Evolutionary conservation across 2,888 invertebrate genomes (phyloP).

Genomic region (Urechis unicinctus): DNA sequence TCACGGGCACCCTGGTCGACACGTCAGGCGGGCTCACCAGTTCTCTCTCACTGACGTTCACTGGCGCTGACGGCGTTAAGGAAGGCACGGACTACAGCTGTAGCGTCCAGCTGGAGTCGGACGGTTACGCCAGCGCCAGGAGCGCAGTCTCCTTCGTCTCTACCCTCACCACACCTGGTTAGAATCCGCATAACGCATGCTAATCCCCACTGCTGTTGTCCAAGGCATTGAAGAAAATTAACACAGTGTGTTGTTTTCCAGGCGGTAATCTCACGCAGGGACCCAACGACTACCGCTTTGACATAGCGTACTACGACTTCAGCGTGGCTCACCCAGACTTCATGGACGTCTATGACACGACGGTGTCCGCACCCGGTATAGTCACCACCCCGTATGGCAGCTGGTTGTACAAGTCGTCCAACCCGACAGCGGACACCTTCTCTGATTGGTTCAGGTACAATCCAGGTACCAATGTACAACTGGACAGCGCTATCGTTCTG

Average conservation of each 20-base stretch:
- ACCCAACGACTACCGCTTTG: constrained; percentile 14
- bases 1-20: constrained; percentile 7
- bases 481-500: background rate
- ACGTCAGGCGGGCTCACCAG: constrained; percentile 3
- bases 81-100: constrained; percentile 24
- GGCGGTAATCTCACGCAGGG: constrained; percentile 7
- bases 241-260: too few relatives aligned
- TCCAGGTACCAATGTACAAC: constrained; percentile 13
- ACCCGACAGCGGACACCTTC: constrained; percentile 27
- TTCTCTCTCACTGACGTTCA: constrained; percentile 13
- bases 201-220: too few relatives aligned
- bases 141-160: constrained; percentile 21
- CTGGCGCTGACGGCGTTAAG: constrained; percentile 20
- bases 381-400: constrained; percentile 24
- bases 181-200: too few relatives aligned
- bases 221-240: too few relatives aligned
- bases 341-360: constrained; percentile 3
- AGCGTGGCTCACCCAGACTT: constrained; percentile 11
- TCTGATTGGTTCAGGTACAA: constrained; percentile 27
- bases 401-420: constrained; percentile 22
- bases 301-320: constrained; percentile 25
- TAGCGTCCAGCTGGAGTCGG: constrained; percentile 12
- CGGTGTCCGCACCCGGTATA: constrained; percentile 17
- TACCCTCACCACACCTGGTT: constrained; percentile 14
- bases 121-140: constrained; percentile 19